Evolutionary conservation across 2,797 vertebrate genomes (phyloP), one percentile per base, ranked within the genome.

Genomic region (Myotis vivesi): DNA sequence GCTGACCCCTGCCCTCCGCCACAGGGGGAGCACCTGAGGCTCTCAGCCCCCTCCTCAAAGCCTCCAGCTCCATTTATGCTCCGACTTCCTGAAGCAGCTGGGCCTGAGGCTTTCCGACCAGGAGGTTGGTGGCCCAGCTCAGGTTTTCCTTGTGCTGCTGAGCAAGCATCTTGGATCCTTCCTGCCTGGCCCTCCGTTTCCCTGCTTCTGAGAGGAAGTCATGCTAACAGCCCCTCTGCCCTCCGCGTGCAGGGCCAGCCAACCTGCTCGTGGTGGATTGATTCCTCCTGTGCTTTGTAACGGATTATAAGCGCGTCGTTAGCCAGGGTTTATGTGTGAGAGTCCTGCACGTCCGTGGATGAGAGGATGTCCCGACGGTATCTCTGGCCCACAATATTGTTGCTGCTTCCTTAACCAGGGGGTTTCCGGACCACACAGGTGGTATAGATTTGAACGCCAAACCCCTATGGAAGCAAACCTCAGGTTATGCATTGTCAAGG

Each of bases 1-100:
- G 66, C 51, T 13, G 0, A 53, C 13, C n/a, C 2, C 28, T 49
- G 3, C n/a, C 2, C 28, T 49, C 2, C 20, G n/a, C 38, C 36
- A 7, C 15, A 15, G 36, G 2, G 55, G 17, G 49, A 44, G 8
- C 44, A 0, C 23, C 30, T 20, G 25, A 12, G 49, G 19, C 46
- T 75, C 76, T 49, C 16, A 5, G 1, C 22, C 36, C 87, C 68
- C 30, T 55, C 51, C 8, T 53, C 19, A 41, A 22, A 83, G 25
- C 76, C 0, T 11, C 55, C 38, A 13, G n/a, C 30, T 44, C 6
- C 2, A 3, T 38, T 76, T 23, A 33, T 36, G 55, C 68, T 44
- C 38, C 51, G 38, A 79, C 22, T 33, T 44, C 38, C 1, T 2
- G 23, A 79, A 55, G 71, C 41, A 86, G n/a, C 19, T 16, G 9